phyloP scores from a whole-genome alignment of 2,888 invertebrate genomes.

The Acholoe squamosa region DNA sequence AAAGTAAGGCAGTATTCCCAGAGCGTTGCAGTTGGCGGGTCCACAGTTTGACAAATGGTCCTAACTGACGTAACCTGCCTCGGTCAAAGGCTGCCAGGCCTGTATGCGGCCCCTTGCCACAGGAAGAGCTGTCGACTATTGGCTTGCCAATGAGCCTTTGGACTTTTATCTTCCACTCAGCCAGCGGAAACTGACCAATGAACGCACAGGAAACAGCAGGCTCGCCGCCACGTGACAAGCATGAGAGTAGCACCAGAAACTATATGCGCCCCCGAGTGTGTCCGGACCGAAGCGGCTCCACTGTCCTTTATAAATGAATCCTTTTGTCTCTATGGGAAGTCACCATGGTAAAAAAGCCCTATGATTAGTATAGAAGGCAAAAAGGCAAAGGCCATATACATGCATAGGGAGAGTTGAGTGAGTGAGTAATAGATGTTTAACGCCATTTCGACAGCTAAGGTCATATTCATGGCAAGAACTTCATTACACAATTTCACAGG shows the following conservation, averaged over 20 bases:
- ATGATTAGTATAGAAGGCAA: no score
- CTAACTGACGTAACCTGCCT: constrained; percentile 21
- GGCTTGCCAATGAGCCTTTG: constrained; percentile 56
- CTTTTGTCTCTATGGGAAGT: no score
- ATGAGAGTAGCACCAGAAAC: constrained; percentile 19
- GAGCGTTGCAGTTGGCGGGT: not conserved
- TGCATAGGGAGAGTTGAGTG: no score
- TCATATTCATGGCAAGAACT: no score
- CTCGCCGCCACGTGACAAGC: constrained; percentile 52
- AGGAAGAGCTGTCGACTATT: constrained; percentile 39
- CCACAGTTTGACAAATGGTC: constrained; percentile 4
- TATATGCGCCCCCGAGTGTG: not conserved
- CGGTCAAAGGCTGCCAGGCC: not conserved
- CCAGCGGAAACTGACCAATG: constrained; percentile 60
- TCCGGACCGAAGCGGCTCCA: not conserved
- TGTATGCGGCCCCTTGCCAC: not conserved
- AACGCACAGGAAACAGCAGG: constrained; percentile 55
- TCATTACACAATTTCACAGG: no score
- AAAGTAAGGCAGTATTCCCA: not conserved
- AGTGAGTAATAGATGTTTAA: no score
- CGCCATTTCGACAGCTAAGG: no score
- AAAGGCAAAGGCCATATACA: no score
- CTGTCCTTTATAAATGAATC: not conserved
- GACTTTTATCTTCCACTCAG: constrained; percentile 59
- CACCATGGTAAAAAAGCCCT: no score